These are phyloP conservation scores for Drosophila punjabiensis DNA, from an alignment of 1,140 invertebrate species.

Conservation along the genomic window DNA sequence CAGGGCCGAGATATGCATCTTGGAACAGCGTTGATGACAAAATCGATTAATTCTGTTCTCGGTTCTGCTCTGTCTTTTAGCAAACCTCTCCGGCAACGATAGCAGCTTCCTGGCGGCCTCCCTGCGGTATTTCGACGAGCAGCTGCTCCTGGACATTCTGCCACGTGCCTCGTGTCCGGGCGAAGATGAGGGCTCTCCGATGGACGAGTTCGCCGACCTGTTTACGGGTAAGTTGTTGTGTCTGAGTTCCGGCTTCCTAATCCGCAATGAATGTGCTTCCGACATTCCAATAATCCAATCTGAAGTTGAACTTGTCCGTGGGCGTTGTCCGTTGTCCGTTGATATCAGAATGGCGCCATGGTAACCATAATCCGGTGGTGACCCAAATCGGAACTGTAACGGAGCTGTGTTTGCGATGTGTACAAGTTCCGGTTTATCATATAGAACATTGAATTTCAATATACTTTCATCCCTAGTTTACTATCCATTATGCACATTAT, in stretches of 20 bases:
- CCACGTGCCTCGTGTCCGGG: slow-evolving; percentile 66
- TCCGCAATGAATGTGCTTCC: not conserved
- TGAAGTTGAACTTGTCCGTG: slow-evolving; percentile 39
- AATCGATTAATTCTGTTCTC: slow-evolving; percentile 26
- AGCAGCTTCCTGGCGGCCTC: slow-evolving; percentile 62
- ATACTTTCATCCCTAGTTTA: no score
- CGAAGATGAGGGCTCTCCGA: slow-evolving; percentile 59
- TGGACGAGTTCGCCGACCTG: slow-evolving; percentile 77
- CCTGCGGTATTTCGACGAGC: slow-evolving; percentile 66
- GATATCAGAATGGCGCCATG: not conserved
- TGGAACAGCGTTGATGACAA: slow-evolving; percentile 1
- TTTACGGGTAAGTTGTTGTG: slow-evolving; percentile 66
- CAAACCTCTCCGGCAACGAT: slow-evolving; percentile 47
- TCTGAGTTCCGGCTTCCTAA: slow-evolving; percentile 8
- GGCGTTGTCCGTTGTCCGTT: not conserved
- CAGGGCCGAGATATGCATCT: slow-evolving; percentile 24
- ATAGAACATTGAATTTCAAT: no score
- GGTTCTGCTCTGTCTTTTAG: slow-evolving; percentile 3
- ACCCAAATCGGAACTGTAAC: not conserved
- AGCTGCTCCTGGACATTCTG: slow-evolving; percentile 62
- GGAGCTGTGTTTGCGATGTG: not conserved
- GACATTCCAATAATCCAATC: not conserved
- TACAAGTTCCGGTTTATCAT: not conserved
- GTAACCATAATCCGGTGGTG: slow-evolving; percentile 1
- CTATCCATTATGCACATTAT: no score